Evolutionary conservation across 2,113 vertebrate genomes (phyloP), one percentile per base, ranked within the genome.

Genomic region (Butastur rufipennis): DNA sequence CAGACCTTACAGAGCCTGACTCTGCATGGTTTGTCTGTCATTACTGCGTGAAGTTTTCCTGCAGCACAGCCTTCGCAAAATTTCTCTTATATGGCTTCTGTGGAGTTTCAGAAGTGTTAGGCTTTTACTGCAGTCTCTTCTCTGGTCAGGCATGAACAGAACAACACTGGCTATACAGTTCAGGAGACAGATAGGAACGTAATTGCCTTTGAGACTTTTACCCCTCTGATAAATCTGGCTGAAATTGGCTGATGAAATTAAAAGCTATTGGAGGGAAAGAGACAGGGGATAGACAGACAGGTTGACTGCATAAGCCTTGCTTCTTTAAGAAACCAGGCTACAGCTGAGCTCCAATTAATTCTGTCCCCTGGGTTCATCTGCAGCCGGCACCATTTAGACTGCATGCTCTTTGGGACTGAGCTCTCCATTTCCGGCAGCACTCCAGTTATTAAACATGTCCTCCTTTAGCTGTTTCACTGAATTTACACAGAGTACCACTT

Each of bases 341-440:
- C 70, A 82, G 84, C 77, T 96, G 93, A 96, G 73, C 73, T 95
- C 62, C 80, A 95, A 75, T 93, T 91, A 95, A 95, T 95, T 95
- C 83, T 92, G 27, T 89, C 88, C 43, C 83, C 27, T 85, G 86
- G 31, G 91, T 43, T 93, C 36, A 82, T 38, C 26, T 93, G 70
- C 38, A 95, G 65, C 29, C 89, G 65, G 65, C 81, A 95, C 52
- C 53, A 85, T 82, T 91, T 91, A 87, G 47, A 67, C 34, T 26
- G 65, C 21, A 48, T 0, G 0, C 42, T 73, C 77, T 79, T 59
- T 80, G 70, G 56, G 83, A 93, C 86, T 61, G 43, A 91, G 52
- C 43, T 89, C 45, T 86, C 62, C 65, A 45, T 62, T 86, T 91
- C 19, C 73, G 61, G 71, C 29, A 79, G 58, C 62, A 77, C 32